A percentile compares a stretch with the other conserved stretches of the same genome.
Evolutionary conservation across 2,113 vertebrate species (phyloP).

Genomic region (Corvus moneduloides): DNA sequence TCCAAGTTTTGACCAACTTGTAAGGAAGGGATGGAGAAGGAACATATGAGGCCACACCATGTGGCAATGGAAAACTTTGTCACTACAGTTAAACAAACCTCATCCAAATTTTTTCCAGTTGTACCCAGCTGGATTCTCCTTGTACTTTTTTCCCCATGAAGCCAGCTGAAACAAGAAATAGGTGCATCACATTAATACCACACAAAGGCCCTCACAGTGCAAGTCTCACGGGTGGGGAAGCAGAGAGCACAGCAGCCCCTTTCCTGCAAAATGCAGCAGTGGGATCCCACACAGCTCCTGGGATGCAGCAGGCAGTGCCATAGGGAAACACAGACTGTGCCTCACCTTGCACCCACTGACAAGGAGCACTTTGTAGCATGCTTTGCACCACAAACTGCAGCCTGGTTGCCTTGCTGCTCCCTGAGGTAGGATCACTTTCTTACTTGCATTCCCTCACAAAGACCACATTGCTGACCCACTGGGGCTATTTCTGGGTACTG

Average conservation of each 20-base stretch:
- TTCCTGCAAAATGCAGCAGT: not conserved
- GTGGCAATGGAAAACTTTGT: not conserved
- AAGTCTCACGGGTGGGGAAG: rapidly evolving
- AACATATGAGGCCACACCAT: not conserved
- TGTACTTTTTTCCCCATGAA: not conserved
- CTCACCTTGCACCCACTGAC: not conserved
- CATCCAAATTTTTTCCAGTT: not conserved
- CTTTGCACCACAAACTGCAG: not conserved
- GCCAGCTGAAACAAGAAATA: not conserved
- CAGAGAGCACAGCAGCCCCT: not conserved
- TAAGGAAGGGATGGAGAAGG: not conserved
- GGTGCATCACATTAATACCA: not conserved
- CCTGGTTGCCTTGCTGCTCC: not conserved
- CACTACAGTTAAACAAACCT: not conserved
- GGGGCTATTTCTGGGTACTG: not conserved
- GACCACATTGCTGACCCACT: not conserved
- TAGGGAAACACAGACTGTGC: not conserved
- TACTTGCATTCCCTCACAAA: not conserved
- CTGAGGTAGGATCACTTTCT: not conserved
- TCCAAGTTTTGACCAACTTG: not conserved
- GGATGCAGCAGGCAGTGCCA: not conserved
- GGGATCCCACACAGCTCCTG: not conserved
- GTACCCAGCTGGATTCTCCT: not conserved
- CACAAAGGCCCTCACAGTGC: rapidly evolving
- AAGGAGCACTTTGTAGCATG: not conserved